Conservation (phyloP, 2,113 vertebrate species). For the Grantiella picta region DNA sequence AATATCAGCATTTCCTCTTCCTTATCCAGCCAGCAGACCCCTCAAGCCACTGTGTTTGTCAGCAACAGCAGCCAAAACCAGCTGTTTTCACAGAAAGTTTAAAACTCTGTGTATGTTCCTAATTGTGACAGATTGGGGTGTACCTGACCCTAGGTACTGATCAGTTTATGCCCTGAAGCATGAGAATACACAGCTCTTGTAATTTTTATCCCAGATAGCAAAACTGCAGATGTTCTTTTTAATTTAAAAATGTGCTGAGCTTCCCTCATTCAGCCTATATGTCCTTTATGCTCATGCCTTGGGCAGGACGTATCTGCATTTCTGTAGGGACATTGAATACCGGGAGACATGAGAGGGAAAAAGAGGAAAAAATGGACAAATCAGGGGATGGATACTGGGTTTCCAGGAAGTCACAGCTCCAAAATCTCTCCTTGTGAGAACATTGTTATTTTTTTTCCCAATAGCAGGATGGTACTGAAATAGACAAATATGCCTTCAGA, state of each 20-base stretch:
- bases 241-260: constrained; percentile 45
- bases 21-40: not conserved
- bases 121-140: constrained; percentile 41
- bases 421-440: not conserved
- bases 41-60: not conserved
- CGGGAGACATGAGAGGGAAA: not conserved
- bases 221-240: constrained; percentile 42
- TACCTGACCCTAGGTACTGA: constrained; percentile 45
- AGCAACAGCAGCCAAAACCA: not conserved
- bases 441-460: not conserved
- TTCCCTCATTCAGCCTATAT: not conserved
- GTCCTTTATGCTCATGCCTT: constrained; percentile 41
- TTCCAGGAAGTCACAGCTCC: not conserved
- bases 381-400: not conserved
- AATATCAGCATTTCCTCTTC: not conserved
- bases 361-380: not conserved
- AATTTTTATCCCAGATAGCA: constrained; percentile 41
- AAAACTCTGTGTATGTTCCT: constrained; percentile 3
- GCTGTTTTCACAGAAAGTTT: constrained; percentile 16
- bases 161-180: constrained; percentile 55
- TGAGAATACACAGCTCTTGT: constrained; percentile 17
- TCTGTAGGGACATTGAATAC: not conserved
- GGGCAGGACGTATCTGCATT: constrained; percentile 32
- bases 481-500: not conserved
- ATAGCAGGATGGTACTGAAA: not conserved